These are phyloP conservation scores for Coremacera marginata DNA, from an alignment of 2,888 invertebrate species.

Conservation along the genomic window DNA sequence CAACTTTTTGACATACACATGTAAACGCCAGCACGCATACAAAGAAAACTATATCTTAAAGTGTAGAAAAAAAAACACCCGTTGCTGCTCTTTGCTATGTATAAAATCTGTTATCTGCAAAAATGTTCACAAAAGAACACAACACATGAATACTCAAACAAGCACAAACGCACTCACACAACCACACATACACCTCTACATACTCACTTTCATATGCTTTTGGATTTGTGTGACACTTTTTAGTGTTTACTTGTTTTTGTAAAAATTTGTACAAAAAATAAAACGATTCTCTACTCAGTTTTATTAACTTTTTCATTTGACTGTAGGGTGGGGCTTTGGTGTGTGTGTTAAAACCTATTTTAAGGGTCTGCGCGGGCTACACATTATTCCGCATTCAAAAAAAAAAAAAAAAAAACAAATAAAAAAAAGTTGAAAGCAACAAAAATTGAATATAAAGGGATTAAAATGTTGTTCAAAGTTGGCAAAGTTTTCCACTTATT, in stretches of 20 bases:
- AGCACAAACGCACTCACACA: background rate
- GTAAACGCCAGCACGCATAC: no score
- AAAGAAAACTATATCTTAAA: no score
- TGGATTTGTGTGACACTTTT: background rate
- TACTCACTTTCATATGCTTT: background rate
- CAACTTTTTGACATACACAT: no score
- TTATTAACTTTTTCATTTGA: background rate
- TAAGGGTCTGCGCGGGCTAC: background rate
- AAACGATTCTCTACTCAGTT: background rate
- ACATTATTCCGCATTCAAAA: background rate
- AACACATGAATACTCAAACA: background rate
- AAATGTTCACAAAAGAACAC: no score
- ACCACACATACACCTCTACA: no score
- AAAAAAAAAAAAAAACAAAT: background rate
- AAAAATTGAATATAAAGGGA: background rate
- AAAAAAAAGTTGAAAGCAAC: background rate
- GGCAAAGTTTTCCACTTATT: conserved; percentile 18
- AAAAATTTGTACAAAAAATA: background rate
- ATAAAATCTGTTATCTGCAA: no score
- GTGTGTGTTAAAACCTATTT: background rate
- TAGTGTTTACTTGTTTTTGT: background rate
- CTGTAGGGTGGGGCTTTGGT: background rate
- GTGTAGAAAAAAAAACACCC: no score
- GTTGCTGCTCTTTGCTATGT: no score
- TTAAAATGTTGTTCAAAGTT: background rate